These are phyloP conservation scores for Tricholaema leucomelas DNA, from an alignment of 2,113 vertebrate species.

Conservation along the genomic window DNA sequence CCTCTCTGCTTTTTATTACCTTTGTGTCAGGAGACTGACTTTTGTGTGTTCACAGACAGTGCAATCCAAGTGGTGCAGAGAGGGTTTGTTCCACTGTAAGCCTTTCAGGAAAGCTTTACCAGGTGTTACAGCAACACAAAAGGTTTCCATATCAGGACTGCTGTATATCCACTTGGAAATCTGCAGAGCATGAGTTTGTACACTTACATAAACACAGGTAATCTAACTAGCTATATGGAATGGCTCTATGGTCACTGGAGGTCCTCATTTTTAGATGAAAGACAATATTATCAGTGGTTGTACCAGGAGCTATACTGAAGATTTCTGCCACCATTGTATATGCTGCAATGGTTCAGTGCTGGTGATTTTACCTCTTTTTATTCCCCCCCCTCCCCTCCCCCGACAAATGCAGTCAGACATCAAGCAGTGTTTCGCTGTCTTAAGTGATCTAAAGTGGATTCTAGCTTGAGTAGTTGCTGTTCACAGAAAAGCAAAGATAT, in stretches of 20 bases:
- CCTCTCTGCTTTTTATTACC: background rate
- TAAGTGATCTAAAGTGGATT: constrained; percentile 9
- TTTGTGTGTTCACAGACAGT: background rate
- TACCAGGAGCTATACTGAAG: background rate
- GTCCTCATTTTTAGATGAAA: background rate
- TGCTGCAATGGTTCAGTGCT: background rate
- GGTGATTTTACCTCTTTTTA: background rate
- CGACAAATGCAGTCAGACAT: background rate
- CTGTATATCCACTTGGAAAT: background rate
- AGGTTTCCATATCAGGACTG: background rate
- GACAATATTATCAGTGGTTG: background rate
- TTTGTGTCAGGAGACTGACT: background rate
- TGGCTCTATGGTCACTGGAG: background rate
- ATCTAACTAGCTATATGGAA: background rate
- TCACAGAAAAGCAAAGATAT: background rate
- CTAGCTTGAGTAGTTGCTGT: background rate
- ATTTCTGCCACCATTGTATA: background rate
- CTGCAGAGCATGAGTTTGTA: background rate
- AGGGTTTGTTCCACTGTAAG: background rate
- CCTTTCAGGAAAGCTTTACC: background rate
- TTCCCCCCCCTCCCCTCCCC: accelerated
- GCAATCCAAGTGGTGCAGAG: background rate
- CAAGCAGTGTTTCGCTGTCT: background rate
- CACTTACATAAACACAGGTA: background rate
- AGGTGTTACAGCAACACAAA: background rate